These are phyloP conservation scores for Pocillopora damicornis DNA, from an alignment of 64 coral and sea anemone genomes.

Conservation along the genomic window DNA sequence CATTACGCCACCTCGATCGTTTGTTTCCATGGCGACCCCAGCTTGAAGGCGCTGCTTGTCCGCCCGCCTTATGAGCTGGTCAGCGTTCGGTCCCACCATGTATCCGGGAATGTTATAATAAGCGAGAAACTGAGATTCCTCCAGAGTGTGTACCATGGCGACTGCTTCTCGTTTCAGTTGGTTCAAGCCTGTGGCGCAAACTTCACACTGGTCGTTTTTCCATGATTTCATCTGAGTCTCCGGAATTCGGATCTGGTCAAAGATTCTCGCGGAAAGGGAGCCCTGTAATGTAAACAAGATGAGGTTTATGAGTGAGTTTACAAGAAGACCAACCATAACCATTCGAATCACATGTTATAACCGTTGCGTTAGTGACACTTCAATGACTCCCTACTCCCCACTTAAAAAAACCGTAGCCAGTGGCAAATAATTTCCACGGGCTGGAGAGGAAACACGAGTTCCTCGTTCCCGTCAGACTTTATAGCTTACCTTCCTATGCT, in stretches of 20 bases:
- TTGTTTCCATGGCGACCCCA: conserved; percentile 48
- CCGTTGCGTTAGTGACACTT: too few species aligned
- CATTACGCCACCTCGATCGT: conserved; percentile 47
- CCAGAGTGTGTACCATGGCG: conserved; percentile 87
- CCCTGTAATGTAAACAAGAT: conserved; percentile 50
- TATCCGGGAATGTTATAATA: conserved; percentile 94
- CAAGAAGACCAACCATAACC: too few species aligned
- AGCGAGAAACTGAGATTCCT: conserved; percentile 95
- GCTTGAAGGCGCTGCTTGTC: conserved; percentile 66
- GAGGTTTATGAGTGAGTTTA: too few species aligned
- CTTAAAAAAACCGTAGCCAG: too few species aligned
- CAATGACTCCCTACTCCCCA: too few species aligned
- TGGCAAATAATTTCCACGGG: too few species aligned
- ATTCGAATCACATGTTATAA: too few species aligned
- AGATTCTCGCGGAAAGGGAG: conserved; percentile 80
- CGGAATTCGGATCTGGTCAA: conserved; percentile 81
- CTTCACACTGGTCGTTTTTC: conserved; percentile 80
- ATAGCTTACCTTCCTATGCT: too few species aligned
- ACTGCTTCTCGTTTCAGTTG: conserved; percentile 91
- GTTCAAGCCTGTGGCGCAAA: conserved; percentile 84
- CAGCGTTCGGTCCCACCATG: conserved; percentile 84
- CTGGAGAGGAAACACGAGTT: too few species aligned
- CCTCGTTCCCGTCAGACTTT: too few species aligned
- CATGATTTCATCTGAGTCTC: conserved; percentile 91
- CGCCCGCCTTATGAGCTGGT: conserved; percentile 71